These are phyloP conservation scores for Pocillopora verrucosa DNA, from an alignment of 64 coral and sea anemone genomes.

Conservation along the genomic window DNA sequence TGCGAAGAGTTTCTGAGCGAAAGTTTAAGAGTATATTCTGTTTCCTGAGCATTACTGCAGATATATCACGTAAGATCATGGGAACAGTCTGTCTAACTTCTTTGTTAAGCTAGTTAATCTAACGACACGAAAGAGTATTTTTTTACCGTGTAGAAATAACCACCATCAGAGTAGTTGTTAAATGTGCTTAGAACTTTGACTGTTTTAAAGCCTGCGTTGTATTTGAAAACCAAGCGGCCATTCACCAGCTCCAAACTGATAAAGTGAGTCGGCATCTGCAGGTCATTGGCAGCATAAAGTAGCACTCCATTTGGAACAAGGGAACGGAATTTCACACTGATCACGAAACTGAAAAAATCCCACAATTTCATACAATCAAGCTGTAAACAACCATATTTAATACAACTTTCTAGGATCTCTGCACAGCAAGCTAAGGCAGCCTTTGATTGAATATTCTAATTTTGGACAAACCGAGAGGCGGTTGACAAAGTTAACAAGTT, in stretches of 20 bases:
- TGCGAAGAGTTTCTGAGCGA: too few relatives aligned
- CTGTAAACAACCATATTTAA: not conserved
- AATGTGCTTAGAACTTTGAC: constrained; percentile 53
- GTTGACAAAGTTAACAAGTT: too few relatives aligned
- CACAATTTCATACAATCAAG: not conserved
- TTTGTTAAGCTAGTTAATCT: not conserved
- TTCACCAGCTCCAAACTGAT: constrained; percentile 81
- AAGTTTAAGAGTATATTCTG: too few relatives aligned
- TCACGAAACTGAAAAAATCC: constrained; percentile 60
- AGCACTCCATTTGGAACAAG: constrained; percentile 89
- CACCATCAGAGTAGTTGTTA: constrained; percentile 75
- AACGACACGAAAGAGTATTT: not conserved
- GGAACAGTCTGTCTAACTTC: not conserved
- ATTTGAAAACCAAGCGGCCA: constrained; percentile 82
- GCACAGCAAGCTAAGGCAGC: too few relatives aligned
- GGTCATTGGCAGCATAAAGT: constrained; percentile 63
- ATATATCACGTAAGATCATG: too few relatives aligned
- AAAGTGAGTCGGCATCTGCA: constrained; percentile 57
- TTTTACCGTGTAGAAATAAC: constrained; percentile 78
- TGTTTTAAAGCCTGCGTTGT: constrained; percentile 61
- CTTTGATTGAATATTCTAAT: too few relatives aligned
- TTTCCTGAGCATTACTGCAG: too few relatives aligned
- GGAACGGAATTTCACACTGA: constrained; percentile 81
- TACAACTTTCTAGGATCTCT: not conserved
- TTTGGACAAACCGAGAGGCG: too few relatives aligned